phyloP scores from a whole-genome alignment of 1,140 invertebrate genomes.

The Anastatus disparis region DNA sequence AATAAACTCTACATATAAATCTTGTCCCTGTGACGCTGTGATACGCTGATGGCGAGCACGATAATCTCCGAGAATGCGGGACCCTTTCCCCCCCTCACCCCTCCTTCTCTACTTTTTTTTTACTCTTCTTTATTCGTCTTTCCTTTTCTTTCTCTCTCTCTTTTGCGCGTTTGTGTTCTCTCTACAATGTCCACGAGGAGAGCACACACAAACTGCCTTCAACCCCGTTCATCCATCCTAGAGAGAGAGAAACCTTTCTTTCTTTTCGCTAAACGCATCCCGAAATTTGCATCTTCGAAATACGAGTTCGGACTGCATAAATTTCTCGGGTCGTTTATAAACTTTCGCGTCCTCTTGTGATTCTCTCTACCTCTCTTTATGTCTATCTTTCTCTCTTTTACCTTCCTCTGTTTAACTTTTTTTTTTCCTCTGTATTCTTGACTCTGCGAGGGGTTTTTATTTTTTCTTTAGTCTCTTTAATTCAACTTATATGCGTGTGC shows the following conservation, averaged over 20 bases:
- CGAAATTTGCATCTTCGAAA: constrained; percentile 56
- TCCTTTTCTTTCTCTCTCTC: constrained; percentile 18
- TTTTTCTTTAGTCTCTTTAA: too few relatives aligned
- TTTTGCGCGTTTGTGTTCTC: too few relatives aligned
- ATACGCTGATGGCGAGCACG: constrained; percentile 69
- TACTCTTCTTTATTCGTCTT: constrained; percentile 27
- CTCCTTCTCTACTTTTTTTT: constrained; percentile 29
- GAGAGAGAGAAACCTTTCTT: constrained; percentile 24
- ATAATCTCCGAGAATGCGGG: constrained; percentile 69
- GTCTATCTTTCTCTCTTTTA: too few relatives aligned
- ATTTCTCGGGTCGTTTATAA: constrained; percentile 37
- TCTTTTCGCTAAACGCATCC: constrained; percentile 43
- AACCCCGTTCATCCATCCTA: constrained; percentile 40
- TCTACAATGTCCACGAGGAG: constrained; percentile 31
- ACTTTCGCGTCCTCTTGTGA: too few relatives aligned
- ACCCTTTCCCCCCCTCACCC: constrained; percentile 48
- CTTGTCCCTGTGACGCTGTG: constrained; percentile 67
- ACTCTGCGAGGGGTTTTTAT: too few relatives aligned
- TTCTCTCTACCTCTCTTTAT: too few relatives aligned
- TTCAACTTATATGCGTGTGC: too few relatives aligned
- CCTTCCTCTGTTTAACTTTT: too few relatives aligned
- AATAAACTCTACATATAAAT: constrained; percentile 70
- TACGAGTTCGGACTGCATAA: constrained; percentile 42
- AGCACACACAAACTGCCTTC: constrained; percentile 42
- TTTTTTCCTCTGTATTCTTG: too few relatives aligned